These are phyloP conservation scores for Phaetusa simplex DNA, from an alignment of 2,113 vertebrate genomes.

Conservation along the genomic window DNA sequence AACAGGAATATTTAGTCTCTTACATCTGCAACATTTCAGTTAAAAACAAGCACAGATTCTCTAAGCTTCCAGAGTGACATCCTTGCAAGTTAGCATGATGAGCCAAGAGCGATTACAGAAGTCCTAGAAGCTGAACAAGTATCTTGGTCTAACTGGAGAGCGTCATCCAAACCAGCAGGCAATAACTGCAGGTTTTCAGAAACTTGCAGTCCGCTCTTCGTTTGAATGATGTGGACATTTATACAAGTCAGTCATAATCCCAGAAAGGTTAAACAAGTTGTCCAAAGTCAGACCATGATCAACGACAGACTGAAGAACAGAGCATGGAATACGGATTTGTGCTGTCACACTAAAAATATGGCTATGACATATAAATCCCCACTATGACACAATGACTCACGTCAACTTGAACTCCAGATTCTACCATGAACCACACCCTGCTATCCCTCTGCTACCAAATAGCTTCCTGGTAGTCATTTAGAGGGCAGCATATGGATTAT, in stretches of 20 bases:
- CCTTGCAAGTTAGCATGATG: not conserved
- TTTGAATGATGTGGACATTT: not conserved
- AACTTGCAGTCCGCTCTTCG: not conserved
- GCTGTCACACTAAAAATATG: not conserved
- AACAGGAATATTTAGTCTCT: not conserved
- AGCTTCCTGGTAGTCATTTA: not conserved
- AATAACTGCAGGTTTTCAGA: not conserved
- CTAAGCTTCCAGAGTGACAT: not conserved
- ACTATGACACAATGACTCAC: not conserved
- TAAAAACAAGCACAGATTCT: not conserved
- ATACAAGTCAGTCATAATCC: not conserved
- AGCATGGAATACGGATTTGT: not conserved
- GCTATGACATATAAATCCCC: not conserved
- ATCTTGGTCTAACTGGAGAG: not conserved
- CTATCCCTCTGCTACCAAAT: not conserved
- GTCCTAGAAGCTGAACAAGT: not conserved
- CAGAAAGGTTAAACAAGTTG: not conserved
- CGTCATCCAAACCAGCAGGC: not conserved
- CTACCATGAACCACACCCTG: not conserved
- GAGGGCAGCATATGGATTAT: not conserved
- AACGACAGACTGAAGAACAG: not conserved
- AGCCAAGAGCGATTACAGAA: not conserved
- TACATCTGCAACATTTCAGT: not conserved
- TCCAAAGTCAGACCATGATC: not conserved
- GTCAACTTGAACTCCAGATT: not conserved